Evolutionary conservation across 2,888 invertebrate species (phyloP), one percentile per base, ranked within the genome.

Genomic region (Hirtodrosophila histrioides): DNA sequence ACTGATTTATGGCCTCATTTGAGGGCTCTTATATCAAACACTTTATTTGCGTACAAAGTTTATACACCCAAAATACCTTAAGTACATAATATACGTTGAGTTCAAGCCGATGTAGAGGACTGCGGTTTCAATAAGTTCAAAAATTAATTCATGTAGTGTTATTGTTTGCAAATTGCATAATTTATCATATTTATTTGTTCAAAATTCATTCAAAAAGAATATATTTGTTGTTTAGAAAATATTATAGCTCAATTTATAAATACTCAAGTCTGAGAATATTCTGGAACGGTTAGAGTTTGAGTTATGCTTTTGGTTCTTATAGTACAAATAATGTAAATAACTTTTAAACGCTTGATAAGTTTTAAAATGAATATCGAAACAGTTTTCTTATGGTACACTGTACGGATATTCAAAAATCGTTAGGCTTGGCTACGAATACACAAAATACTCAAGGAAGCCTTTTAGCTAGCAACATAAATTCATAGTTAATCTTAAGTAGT

Each of bases 211-310:
- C 50, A 50, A 63, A 63, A 63, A 45, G 27, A 63, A 57, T 40
- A 56, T 43, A 37, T 49, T 5, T 27, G 4, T 17, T 40, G 12
- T 31, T 11, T 50, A 44, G 51, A 51, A 51, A 60, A 60, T 57
- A 43, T 54, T 44, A 45, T 49, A 49, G 36, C 5, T 56, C 24
- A 62, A 62, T 63, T 63, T 56, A 56, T 45, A 39, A 56, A 45
- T 56, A 50, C 41, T 41, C 40, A 50, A 63, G 48, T 64, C 58
- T 64, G 62, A 73, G 72, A 75, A 37, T 58, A 40, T 49, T 31
- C 62, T 75, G 75, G 76, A 75, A 75, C 75, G 76, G 75, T 76
- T 71, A 48, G 27, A 58, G 46, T 58, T 53, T 41, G 12, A 45
- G 31, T 45, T 35, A 40, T 48, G 27, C 24, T 11, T 50, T 53